These are phyloP conservation scores for Synanthedon andrenaeformis DNA, from an alignment of 2,888 invertebrate genomes.

Conservation along the genomic window DNA sequence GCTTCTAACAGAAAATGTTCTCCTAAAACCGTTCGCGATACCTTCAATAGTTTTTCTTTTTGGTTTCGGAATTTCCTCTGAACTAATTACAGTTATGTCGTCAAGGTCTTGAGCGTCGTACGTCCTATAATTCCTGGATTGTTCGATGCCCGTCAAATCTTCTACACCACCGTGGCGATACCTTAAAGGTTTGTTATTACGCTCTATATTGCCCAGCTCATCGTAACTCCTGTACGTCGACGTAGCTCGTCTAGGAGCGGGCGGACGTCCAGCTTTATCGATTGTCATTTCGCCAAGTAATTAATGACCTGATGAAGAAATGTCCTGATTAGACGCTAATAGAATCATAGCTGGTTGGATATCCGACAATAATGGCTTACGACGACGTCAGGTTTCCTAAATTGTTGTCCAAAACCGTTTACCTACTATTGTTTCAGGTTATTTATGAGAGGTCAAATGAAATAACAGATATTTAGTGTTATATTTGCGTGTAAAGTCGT, in stretches of 20 bases:
- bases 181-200: constrained; percentile 37
- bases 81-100: constrained; percentile 59
- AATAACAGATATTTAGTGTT: constrained; percentile 25
- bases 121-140: constrained; percentile 29
- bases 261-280: constrained; percentile 54
- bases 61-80: constrained; percentile 53
- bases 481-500: constrained; percentile 43
- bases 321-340: constrained; percentile 19
- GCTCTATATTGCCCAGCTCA: constrained; percentile 51
- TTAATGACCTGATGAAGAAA: constrained; percentile 43
- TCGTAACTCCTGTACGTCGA: constrained; percentile 65
- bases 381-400: constrained; percentile 8
- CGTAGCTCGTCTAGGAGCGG: constrained; percentile 49
- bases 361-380: constrained; percentile 36
- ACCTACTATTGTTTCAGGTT: constrained; percentile 6
- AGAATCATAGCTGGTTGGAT: constrained; percentile 5
- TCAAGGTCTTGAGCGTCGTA: constrained; percentile 47
- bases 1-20: constrained; percentile 56
- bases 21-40: constrained; percentile 51
- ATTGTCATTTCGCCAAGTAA: constrained; percentile 47
- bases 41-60: constrained; percentile 56
- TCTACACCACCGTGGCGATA: constrained; percentile 55
- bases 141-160: constrained; percentile 51
- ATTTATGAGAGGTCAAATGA: constrained; percentile 19
- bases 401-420: no score